phyloP scores from a whole-genome alignment of 2,888 invertebrate genomes.

The Hemistola chrysoprasaria region DNA sequence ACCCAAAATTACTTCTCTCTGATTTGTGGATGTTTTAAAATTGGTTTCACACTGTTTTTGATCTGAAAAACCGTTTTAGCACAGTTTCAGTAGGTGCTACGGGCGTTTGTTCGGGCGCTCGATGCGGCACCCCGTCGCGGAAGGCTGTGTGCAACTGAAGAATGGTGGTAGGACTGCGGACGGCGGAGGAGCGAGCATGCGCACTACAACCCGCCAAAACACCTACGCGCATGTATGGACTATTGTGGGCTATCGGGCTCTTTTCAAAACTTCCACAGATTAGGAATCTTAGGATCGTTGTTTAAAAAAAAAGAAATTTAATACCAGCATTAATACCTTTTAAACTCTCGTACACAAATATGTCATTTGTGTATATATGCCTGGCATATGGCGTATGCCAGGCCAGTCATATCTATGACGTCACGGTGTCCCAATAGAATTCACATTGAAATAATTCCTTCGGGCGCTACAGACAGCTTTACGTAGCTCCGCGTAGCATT shows the following conservation, averaged over 20 bases:
- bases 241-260: slow-evolving; percentile 35
- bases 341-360: no score
- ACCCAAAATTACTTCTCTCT: slow-evolving; percentile 31
- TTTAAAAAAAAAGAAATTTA: no score
- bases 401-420: no score
- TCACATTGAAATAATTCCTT: no score
- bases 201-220: slow-evolving; percentile 74
- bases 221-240: slow-evolving; percentile 77
- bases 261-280: slow-evolving; percentile 65
- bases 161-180: slow-evolving; percentile 80
- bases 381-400: no score
- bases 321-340: no score
- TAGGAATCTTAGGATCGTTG: slow-evolving; percentile 27
- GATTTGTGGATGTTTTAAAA: slow-evolving; percentile 27
- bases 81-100: slow-evolving; percentile 63
- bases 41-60: slow-evolving; percentile 44
- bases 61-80: slow-evolving; percentile 39
- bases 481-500: slow-evolving; percentile 27
- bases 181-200: slow-evolving; percentile 65
- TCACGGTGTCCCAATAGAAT: no score
- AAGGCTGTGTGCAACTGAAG: slow-evolving; percentile 71
- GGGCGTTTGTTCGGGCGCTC: slow-evolving; percentile 45
- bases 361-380: no score
- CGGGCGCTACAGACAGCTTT: no score
- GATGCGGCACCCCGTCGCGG: slow-evolving; percentile 46